Base-by-base conservation (phyloP, 2,797 vertebrate genomes). In the Melanotaenia boesemani region DNA sequence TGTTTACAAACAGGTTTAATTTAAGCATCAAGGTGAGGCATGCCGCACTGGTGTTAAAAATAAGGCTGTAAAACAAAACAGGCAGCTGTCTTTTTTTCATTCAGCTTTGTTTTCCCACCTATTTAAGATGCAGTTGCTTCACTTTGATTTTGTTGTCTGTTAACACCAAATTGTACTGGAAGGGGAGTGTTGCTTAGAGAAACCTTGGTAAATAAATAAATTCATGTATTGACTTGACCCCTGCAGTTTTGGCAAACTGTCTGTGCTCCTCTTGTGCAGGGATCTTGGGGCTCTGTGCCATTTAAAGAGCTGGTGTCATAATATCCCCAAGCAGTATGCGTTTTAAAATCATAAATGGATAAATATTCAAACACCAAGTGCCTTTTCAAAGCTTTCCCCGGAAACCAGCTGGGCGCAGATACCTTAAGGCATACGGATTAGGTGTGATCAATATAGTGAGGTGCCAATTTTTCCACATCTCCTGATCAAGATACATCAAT, bases 191-290 rank as follows among this genome's bases (percentile, higher is more conserved):
- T 65, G 50, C 60, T 71, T 37, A 48, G 46, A 12, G 63, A 32
- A 65, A 22, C 64, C 52, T 5, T 61, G 62, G 6, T 55, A 28
- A 76, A 66, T 32, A 46, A 65, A 79, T 70, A 56, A 41, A 63
- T 72, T 61, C 16, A 34, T 46, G 68, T 37, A 67, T 74, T 76
- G 71, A 80, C 44, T 72, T 76, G 62, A 79, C 66, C 67, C 67
- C 81, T 74, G 76, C 26, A 6, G 79, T 63, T 70, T 69, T n/a
- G 57, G 46, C 60, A 18, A 10, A 32, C n/a, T 34, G 67, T 50
- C 56, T 63, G 30, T 0, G n/a, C 55, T 54, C 62, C 70, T 81
- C 60, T 71, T 44, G 54, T 61, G 82, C 48, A 37, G 82, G 76
- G 46, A 72, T 57, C 63, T 56, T 39, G 68, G 61, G 68, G 39